Conservation (phyloP, 2,113 vertebrate species). For the Pterocles gutturalis region DNA sequence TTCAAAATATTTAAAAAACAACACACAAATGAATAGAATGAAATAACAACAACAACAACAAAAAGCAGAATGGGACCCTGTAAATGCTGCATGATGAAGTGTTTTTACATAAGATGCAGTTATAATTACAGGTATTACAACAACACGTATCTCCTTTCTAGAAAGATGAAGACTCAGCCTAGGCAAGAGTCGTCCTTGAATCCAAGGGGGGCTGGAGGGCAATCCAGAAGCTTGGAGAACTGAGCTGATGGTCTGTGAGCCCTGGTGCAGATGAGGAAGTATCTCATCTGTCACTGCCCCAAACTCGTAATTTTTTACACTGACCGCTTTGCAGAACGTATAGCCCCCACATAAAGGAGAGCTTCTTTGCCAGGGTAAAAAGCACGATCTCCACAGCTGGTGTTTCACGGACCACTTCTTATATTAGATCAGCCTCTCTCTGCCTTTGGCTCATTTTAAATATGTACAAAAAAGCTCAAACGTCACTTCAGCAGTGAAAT, state of each 20-base stretch:
- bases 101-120: neutral
- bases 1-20: neutral
- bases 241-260: neutral
- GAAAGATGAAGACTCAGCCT: neutral
- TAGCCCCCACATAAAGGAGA: neutral
- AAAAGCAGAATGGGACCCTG: neutral
- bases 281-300: neutral
- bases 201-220: neutral
- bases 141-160: neutral
- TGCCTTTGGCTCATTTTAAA: neutral
- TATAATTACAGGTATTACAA: neutral
- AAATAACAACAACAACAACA: neutral
- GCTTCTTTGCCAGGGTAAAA: neutral
- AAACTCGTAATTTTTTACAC: neutral
- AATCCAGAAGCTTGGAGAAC: neutral
- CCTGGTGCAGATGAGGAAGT: neutral
- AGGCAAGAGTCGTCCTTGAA: neutral
- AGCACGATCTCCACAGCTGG: accelerated
- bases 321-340: accelerated
- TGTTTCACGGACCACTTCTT: neutral
- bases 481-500: neutral
- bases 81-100: neutral
- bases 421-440: neutral
- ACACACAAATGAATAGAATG: neutral
- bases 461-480: accelerated